Conservation (phyloP, 1,140 invertebrate genomes). For the Dolichoris vasculosae region DNA sequence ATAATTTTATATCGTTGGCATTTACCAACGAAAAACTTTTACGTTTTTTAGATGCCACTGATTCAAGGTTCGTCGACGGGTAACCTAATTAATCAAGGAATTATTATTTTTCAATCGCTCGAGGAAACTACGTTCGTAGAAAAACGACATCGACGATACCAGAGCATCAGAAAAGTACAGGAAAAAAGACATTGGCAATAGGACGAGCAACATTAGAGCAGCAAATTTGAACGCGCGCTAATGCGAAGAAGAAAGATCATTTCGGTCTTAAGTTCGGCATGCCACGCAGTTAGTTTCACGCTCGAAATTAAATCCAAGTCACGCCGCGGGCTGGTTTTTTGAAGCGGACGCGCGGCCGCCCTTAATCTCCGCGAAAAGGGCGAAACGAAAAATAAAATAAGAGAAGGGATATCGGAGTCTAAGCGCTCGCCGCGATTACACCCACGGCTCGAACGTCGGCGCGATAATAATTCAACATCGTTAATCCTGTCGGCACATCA, state of each 20-base stretch:
- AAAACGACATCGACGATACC: not conserved
- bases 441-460: conserved; percentile 50
- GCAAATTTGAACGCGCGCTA: conserved; percentile 12
- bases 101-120: no score
- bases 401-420: not conserved
- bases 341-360: conserved; percentile 13
- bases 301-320: conserved; percentile 52
- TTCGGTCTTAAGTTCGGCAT: not conserved
- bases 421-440: conserved; percentile 2
- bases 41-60: no score
- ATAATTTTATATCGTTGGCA: no score
- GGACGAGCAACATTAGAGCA: no score
- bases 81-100: no score
- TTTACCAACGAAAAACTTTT: no score
- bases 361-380: conserved; percentile 59
- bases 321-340: conserved; percentile 36
- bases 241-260: not conserved
- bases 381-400: not conserved
- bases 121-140: not conserved
- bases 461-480: conserved; percentile 71
- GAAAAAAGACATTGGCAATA: not conserved
- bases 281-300: conserved; percentile 60
- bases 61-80: no score
- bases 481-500: conserved; percentile 72
- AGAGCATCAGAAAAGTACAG: not conserved